Percentiles rank a stretch among this genome's conserved stretches.
phyloP scores from a whole-genome alignment of 2,888 invertebrate species.

The Dryobotodes eremita region DNA sequence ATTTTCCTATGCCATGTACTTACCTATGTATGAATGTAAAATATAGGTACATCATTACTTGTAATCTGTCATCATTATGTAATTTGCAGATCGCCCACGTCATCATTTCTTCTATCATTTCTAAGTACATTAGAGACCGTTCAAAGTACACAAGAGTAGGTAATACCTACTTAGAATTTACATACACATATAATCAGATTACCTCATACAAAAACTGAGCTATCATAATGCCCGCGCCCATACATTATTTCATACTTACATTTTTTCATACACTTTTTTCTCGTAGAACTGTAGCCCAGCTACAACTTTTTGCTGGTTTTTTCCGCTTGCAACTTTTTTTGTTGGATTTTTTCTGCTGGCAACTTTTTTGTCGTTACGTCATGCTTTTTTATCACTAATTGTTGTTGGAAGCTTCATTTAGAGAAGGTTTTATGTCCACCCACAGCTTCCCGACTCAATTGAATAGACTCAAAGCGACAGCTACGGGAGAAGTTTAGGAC shows the following conservation, averaged over 20 bases:
- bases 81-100: neutral
- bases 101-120: constrained; percentile 10
- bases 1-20: neutral
- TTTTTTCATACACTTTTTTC: constrained; percentile 39
- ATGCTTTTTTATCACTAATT: constrained; percentile 57
- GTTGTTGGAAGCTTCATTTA: constrained; percentile 47
- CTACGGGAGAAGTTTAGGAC: constrained; percentile 39
- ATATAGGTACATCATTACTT: neutral
- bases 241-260: constrained; percentile 37
- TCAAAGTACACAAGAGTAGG: constrained; percentile 41
- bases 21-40: neutral
- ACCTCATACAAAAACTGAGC: constrained; percentile 33
- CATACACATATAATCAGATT: constrained; percentile 49
- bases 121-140: constrained; percentile 8
- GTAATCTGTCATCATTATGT: no score
- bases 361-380: constrained; percentile 36
- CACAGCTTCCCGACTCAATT: constrained; percentile 51
- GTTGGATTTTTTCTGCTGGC: neutral
- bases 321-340: constrained; percentile 35
- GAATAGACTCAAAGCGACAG: constrained; percentile 46
- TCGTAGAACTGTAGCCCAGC: constrained; percentile 3
- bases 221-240: constrained; percentile 39
- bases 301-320: constrained; percentile 34
- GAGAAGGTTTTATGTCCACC: constrained; percentile 51
- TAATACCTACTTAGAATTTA: constrained; percentile 23